A percentile compares a stretch with the other conserved stretches of the same genome.
Evolutionary conservation across 2,888 invertebrate genomes (phyloP).

Genomic region (Acleris emargana): DNA sequence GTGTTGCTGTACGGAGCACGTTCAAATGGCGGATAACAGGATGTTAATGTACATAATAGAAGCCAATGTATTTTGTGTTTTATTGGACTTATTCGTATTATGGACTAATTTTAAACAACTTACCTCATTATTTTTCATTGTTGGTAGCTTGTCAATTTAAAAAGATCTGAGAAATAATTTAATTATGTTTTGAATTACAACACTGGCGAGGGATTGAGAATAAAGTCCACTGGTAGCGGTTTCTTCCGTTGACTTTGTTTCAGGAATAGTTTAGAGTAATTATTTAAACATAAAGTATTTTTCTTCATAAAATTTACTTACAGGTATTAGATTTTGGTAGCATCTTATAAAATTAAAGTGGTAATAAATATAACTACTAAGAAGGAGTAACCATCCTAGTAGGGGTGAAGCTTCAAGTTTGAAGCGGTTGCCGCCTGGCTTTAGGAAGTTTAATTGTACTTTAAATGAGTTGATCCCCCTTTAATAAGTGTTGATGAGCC

Average conservation of each 20-base stretch:
- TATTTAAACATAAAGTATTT: no score
- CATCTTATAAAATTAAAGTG: neutral
- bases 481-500: constrained; percentile 78
- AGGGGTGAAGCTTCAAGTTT: constrained; percentile 48
- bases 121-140: no score
- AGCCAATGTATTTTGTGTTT: no score
- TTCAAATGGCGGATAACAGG: constrained; percentile 43
- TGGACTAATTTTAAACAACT: no score
- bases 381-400: constrained; percentile 5
- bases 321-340: constrained; percentile 1
- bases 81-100: no score
- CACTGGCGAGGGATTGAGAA: no score
- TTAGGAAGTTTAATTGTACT: constrained; percentile 71
- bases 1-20: constrained; percentile 53
- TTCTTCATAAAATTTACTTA: neutral
- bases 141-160: no score
- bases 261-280: no score
- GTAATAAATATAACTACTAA: constrained; percentile 13
- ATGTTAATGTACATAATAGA: constrained; percentile 13
- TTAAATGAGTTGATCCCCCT: constrained; percentile 78
- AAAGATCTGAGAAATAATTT: no score
- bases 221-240: no score
- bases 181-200: no score
- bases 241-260: no score
- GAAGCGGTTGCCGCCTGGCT: constrained; percentile 50